Conservation (phyloP, 1,140 invertebrate genomes). For the Camponotus pennsylvanicus region DNA sequence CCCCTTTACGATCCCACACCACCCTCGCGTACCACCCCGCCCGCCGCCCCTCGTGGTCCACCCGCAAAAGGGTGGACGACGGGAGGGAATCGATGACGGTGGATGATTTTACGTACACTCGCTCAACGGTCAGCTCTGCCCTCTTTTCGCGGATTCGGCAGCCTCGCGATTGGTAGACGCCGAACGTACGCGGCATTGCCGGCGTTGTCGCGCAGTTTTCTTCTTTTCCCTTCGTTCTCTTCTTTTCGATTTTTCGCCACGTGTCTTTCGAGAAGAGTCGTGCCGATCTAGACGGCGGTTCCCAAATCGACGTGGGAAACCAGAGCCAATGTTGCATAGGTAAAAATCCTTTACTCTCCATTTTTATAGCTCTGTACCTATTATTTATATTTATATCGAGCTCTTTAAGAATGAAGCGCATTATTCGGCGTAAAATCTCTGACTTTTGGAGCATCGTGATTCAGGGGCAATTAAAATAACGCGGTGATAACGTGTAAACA, state of each 20-base stretch:
- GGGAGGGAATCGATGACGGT: conserved; percentile 80
- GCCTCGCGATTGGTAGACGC: conserved; percentile 65
- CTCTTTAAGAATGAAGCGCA: conserved; percentile 28
- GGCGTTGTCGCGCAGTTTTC: conserved; percentile 38
- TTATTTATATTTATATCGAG: background rate
- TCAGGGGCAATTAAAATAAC: conserved; percentile 62
- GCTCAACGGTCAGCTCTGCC: conserved; percentile 72
- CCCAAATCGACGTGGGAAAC: conserved; percentile 32
- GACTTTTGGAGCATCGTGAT: conserved; percentile 55
- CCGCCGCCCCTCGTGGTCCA: conserved; percentile 67
- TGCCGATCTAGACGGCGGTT: conserved; percentile 4
- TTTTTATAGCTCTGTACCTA: background rate
- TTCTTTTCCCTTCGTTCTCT: background rate
- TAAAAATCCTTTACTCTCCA: conserved; percentile 7
- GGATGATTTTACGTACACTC: conserved; percentile 79
- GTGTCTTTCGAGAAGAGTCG: conserved; percentile 45
- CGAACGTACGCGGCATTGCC: conserved; percentile 54
- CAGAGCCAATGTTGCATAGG: conserved; percentile 45
- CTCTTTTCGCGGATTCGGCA: conserved; percentile 76
- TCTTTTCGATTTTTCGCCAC: background rate
- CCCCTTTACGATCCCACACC: conserved; percentile 47
- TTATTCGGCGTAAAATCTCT: conserved; percentile 41
- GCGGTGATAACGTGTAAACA: conserved; percentile 62
- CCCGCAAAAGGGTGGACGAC: conserved; percentile 75
- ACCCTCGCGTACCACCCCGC: conserved; percentile 26